These are phyloP conservation scores for Drosophila serrata DNA, from an alignment of 1,140 invertebrate species.

Conservation along the genomic window DNA sequence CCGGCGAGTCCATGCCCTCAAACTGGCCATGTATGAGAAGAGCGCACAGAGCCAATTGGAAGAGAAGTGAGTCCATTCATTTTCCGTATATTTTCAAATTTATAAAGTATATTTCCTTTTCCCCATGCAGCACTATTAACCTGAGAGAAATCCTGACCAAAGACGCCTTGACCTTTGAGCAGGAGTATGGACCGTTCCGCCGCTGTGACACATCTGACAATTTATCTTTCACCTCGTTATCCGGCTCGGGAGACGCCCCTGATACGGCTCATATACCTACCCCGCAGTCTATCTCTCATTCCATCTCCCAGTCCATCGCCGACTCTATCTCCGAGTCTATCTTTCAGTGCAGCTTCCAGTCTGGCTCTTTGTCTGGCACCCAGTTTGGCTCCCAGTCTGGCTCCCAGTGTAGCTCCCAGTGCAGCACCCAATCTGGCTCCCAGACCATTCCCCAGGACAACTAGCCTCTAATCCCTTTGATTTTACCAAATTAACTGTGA, in stretches of 20 bases:
- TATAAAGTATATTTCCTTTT: too few relatives aligned
- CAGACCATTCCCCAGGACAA: neutral
- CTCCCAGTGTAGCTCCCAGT: neutral
- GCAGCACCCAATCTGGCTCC: neutral
- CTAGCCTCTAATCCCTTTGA: neutral
- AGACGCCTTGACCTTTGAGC: conserved; percentile 52
- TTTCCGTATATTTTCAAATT: too few relatives aligned
- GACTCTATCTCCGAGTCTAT: neutral
- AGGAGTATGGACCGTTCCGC: conserved; percentile 52
- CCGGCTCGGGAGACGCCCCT: conserved; percentile 1
- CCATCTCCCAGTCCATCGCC: neutral
- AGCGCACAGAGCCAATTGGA: conserved; percentile 5
- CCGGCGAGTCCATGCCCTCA: conserved; percentile 50
- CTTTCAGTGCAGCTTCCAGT: neutral
- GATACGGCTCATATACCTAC: neutral
- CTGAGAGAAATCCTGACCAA: conserved; percentile 52
- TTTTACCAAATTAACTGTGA: conserved; percentile 62
- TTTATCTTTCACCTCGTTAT: neutral
- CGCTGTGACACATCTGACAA: neutral
- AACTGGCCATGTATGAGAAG: conserved; percentile 54
- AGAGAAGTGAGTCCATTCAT: conserved; percentile 19
- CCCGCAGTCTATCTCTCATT: neutral
- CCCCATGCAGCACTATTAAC: conserved; percentile 37
- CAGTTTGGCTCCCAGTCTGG: neutral
- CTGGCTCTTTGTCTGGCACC: neutral